These are phyloP conservation scores for Clarias magur DNA, from an alignment of 2,113 vertebrate species.

Conservation along the genomic window DNA sequence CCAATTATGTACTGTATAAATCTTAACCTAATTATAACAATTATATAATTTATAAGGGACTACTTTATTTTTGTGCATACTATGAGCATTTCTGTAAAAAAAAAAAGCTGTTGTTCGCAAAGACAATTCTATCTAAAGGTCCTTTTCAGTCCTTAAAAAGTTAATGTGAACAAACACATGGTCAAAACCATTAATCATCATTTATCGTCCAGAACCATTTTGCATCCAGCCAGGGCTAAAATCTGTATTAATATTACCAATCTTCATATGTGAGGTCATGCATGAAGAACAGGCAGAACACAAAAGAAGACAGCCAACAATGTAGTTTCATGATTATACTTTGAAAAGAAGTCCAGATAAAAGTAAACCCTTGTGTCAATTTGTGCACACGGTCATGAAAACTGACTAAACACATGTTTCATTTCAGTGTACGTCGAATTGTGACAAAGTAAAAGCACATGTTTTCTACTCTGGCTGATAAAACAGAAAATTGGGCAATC, in stretches of 20 bases:
- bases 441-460: neutral
- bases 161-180: neutral
- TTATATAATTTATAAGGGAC: neutral
- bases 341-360: neutral
- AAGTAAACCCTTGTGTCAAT: neutral
- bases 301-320: neutral
- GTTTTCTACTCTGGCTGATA: slow-evolving; percentile 11
- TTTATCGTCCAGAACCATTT: too few species aligned
- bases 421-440: neutral
- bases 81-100: too few species aligned
- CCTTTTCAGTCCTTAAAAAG: neutral
- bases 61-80: neutral
- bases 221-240: neutral
- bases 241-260: neutral
- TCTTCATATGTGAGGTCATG: neutral
- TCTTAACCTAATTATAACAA: neutral
- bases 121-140: neutral
- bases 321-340: neutral
- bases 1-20: neutral
- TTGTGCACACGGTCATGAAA: neutral
- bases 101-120: neutral
- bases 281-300: neutral
- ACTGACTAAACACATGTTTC: neutral
- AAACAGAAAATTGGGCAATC: neutral
- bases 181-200: neutral